Conservation (phyloP, 2,888 invertebrate species). For the Oxystoma pomonae region DNA sequence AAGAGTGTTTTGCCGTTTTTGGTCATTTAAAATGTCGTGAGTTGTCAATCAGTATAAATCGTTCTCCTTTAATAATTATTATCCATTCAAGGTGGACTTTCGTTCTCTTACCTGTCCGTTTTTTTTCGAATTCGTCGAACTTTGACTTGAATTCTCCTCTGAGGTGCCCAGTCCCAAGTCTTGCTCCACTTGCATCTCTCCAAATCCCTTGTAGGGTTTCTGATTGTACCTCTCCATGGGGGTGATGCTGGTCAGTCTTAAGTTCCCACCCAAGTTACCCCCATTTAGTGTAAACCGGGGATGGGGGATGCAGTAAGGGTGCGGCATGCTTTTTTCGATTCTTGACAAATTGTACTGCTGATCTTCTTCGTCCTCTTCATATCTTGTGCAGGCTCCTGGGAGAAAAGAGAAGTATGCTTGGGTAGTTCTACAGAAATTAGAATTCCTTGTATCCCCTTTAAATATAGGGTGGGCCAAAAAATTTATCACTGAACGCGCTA, state of each 20-base stretch:
- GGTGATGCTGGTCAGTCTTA: conserved; percentile 35
- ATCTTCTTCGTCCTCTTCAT: conserved; percentile 53
- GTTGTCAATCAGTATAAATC: too few species aligned
- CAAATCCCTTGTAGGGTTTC: conserved; percentile 53
- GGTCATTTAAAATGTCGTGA: too few species aligned
- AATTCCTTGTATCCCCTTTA: too few species aligned
- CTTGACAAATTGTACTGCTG: conserved; percentile 52
- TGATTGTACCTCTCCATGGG: conserved; percentile 40
- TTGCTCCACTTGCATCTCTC: conserved; percentile 69
- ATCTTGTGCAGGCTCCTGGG: conserved; percentile 42
- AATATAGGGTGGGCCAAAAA: too few species aligned
- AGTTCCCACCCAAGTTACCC: conserved; percentile 35
- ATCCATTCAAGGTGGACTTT: too few species aligned
- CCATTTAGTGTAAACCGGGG: conserved; percentile 61
- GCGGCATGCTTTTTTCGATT: conserved; percentile 60
- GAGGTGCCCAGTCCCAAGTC: conserved; percentile 80
- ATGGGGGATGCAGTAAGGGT: conserved; percentile 69
- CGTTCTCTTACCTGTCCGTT: conserved; percentile 52
- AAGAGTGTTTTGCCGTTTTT: too few species aligned
- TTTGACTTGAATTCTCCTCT: conserved; percentile 80
- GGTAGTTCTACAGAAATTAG: too few species aligned
- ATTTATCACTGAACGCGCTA: too few species aligned
- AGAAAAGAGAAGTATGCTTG: too few species aligned
- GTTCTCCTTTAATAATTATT: too few species aligned
- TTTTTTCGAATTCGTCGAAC: conserved; percentile 66